Conservation (phyloP, 1,140 invertebrate genomes). For the Berghia stephanieae region DNA sequence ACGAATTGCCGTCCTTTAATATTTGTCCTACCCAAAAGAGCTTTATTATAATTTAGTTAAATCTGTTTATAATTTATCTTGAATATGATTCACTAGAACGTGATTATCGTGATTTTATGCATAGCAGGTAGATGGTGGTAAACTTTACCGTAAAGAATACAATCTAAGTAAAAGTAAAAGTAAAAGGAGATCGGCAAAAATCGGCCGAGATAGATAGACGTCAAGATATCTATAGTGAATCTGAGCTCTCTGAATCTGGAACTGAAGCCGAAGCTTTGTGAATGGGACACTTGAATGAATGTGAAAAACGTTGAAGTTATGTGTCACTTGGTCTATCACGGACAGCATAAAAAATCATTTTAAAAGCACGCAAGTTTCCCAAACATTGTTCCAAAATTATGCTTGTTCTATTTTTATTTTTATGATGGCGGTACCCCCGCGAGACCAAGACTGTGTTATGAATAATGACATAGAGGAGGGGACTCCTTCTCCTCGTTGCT, state of each 20-base stretch:
- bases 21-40: too few relatives aligned
- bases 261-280: neutral
- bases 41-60: too few relatives aligned
- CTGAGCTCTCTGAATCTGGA: neutral
- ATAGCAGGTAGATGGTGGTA: too few relatives aligned
- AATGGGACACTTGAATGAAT: neutral
- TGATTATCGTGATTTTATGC: too few relatives aligned
- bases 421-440: slow-evolving; percentile 24
- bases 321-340: neutral
- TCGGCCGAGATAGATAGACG: too few relatives aligned
- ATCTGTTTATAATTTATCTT: too few relatives aligned
- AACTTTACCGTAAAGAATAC: too few relatives aligned
- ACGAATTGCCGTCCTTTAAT: too few relatives aligned
- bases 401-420: neutral
- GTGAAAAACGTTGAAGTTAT: neutral
- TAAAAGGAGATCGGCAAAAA: too few relatives aligned
- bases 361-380: neutral
- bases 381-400: neutral
- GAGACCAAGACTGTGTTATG: slow-evolving; percentile 26
- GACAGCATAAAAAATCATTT: neutral
- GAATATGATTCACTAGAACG: too few relatives aligned
- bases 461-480: neutral
- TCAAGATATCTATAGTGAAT: neutral
- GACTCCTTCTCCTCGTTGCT: slow-evolving; percentile 9
- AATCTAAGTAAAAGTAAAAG: too few relatives aligned